Evolutionary conservation across 2,113 vertebrate genomes (phyloP).

Genomic region (Cryptomyrus ogoouensis): DNA sequence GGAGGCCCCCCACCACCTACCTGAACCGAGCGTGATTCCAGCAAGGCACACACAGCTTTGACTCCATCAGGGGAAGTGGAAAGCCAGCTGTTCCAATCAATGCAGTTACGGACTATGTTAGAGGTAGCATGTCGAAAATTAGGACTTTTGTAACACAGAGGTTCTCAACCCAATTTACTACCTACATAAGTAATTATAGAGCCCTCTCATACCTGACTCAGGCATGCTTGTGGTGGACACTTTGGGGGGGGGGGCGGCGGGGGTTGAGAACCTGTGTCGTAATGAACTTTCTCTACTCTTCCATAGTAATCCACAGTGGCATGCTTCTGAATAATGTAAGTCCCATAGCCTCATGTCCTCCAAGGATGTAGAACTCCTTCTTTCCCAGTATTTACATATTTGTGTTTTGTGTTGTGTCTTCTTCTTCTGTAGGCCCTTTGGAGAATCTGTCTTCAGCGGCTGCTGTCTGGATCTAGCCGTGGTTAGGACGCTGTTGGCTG

Average conservation of each 20-base stretch:
- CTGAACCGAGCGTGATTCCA: neutral
- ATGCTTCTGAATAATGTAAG: neutral
- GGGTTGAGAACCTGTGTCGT: neutral
- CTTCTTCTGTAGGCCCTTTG: neutral
- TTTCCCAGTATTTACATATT: neutral
- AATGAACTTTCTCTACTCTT: neutral
- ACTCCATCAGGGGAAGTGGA: neutral
- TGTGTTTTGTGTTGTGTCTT: conserved; percentile 1
- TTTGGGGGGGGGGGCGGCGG: neutral
- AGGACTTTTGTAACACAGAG: neutral
- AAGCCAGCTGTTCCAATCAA: neutral
- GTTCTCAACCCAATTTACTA: neutral
- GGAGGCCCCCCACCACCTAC: neutral
- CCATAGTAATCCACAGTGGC: neutral
- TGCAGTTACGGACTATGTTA: neutral
- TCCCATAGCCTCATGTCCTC: neutral
- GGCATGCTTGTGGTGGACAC: neutral
- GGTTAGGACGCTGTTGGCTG: neutral
- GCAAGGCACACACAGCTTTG: neutral
- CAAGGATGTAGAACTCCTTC: neutral
- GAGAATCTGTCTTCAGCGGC: neutral
- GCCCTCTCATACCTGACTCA: neutral
- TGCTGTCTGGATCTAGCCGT: neutral
- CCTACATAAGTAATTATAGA: neutral
- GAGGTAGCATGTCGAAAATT: neutral